Percentiles rank a stretch among this genome's conserved stretches.
These are phyloP conservation scores for Anas platyrhynchos DNA, from an alignment of 2,113 vertebrate genomes.

Conservation along the genomic window DNA sequence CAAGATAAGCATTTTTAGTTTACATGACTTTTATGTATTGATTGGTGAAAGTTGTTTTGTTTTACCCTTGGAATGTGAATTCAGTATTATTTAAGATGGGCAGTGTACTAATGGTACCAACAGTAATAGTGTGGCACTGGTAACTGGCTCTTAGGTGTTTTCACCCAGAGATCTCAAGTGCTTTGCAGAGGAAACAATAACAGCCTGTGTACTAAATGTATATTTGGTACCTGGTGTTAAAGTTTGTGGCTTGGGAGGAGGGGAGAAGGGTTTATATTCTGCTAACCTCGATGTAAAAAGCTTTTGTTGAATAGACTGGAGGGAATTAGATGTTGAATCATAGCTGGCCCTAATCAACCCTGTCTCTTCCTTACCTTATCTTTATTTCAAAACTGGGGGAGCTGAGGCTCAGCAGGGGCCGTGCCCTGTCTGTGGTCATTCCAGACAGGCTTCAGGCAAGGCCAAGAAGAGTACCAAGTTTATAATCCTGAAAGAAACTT, in stretches of 20 bases:
- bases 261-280: not conserved
- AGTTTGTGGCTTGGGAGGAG: not conserved
- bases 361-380: not conserved
- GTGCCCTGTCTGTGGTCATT: not conserved
- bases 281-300: not conserved
- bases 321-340: not conserved
- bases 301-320: not conserved
- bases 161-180: not conserved
- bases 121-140: not conserved
- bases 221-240: not conserved
- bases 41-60: not conserved
- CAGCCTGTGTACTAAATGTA: rapidly evolving
- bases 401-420: not conserved
- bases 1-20: not conserved
- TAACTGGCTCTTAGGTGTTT: not conserved
- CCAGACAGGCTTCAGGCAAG: not conserved
- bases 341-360: not conserved
- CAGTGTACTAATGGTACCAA: not conserved
- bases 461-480: not conserved
- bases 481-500: not conserved
- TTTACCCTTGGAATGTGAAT: not conserved
- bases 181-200: not conserved
- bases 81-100: not conserved
- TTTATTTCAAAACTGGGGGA: not conserved
- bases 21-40: not conserved